Evolutionary conservation across 2,113 vertebrate species (phyloP).

Genomic region (Cricetomys ansorgei): DNA sequence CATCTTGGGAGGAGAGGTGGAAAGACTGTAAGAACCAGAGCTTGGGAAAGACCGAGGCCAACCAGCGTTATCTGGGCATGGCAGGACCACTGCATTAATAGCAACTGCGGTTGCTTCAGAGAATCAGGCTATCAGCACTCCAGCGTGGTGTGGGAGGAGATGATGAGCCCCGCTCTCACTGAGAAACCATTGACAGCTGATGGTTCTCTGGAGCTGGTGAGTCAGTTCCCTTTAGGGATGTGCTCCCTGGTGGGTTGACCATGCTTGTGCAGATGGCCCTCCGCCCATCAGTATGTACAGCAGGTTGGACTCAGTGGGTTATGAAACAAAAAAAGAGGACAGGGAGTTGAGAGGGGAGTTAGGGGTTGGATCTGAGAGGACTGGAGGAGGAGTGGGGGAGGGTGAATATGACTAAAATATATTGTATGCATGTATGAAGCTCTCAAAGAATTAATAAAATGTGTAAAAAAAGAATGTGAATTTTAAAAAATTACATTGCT

Average conservation of each 20-base stretch:
- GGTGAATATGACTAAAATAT: background rate
- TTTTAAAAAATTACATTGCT: background rate
- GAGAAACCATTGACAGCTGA: background rate
- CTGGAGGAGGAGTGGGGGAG: background rate
- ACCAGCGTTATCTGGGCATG: background rate
- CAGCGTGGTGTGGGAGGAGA: background rate
- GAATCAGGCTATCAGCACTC: background rate
- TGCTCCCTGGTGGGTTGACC: background rate
- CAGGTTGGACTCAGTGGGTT: background rate
- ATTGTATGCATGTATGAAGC: background rate
- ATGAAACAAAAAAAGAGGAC: background rate
- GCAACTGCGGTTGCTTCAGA: background rate
- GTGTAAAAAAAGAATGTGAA: background rate
- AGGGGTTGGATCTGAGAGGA: background rate
- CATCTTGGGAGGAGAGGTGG: background rate
- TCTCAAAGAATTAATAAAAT: background rate
- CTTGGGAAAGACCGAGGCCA: background rate
- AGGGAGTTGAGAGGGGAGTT: background rate
- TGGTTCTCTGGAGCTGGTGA: background rate
- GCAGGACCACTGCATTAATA: background rate
- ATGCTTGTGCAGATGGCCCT: too few species aligned
- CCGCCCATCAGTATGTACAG: too few species aligned
- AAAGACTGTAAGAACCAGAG: too few species aligned
- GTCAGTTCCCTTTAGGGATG: background rate
- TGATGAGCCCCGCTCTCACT: background rate